Percentiles rank a stretch among this genome's conserved stretches.
phyloP scores from a whole-genome alignment of 2,888 invertebrate genomes.

The Hesperia comma region DNA sequence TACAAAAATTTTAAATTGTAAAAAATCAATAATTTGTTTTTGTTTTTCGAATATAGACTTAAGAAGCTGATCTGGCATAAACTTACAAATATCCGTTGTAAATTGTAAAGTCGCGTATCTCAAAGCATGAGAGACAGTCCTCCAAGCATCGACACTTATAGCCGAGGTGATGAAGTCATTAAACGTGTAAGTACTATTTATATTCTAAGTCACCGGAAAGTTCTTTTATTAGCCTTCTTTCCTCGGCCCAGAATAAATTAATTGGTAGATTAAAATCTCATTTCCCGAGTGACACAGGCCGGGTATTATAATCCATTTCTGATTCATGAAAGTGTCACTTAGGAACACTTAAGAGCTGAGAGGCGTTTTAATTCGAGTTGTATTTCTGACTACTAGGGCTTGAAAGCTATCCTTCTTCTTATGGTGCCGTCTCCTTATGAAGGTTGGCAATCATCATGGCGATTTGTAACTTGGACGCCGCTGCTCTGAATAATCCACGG shows the following conservation, averaged over 20 bases:
- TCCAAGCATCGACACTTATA: conserved; percentile 18
- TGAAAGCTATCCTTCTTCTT: too few relatives aligned
- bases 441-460: too few relatives aligned
- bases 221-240: conserved; percentile 28
- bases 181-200: conserved; percentile 28
- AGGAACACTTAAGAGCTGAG: conserved; percentile 17
- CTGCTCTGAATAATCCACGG: too few relatives aligned
- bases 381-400: too few relatives aligned
- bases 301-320: conserved; percentile 20
- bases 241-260: conserved; percentile 28
- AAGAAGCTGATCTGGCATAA: too few relatives aligned
- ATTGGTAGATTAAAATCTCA: conserved; percentile 32
- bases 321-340: conserved; percentile 32
- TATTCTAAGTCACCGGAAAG: conserved; percentile 19
- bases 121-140: background rate
- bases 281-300: conserved; percentile 27
- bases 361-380: conserved; percentile 6
- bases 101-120: background rate
- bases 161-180: conserved; percentile 26
- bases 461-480: too few relatives aligned
- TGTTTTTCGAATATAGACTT: too few relatives aligned
- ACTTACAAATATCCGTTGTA: too few relatives aligned
- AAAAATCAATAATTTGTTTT: too few relatives aligned
- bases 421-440: too few relatives aligned
- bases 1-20: too few relatives aligned